Evolutionary conservation across 1,140 invertebrate species (phyloP).

Genomic region (Hycleus phaleratus): DNA sequence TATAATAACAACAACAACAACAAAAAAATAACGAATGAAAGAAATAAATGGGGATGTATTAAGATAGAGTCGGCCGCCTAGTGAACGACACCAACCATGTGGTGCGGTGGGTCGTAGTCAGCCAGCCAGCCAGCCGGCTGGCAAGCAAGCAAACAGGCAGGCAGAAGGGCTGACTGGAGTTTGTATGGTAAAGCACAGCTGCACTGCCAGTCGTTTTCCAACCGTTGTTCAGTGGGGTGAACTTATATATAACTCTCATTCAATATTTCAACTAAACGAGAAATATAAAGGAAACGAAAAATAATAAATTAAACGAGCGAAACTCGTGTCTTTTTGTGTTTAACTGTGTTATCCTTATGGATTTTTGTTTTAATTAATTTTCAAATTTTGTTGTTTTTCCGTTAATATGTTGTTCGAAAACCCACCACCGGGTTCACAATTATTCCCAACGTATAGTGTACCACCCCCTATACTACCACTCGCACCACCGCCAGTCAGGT

Average conservation of each 20-base stretch:
- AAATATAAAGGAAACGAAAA: too few relatives aligned
- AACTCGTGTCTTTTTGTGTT: neutral
- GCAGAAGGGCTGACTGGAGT: conserved; percentile 4
- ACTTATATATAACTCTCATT: neutral
- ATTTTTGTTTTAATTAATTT: neutral
- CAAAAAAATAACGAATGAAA: too few relatives aligned
- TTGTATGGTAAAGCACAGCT: conserved; percentile 3
- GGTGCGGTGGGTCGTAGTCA: conserved; percentile 24
- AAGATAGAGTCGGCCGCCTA: neutral
- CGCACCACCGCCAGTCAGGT: conserved; percentile 22
- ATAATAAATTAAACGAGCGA: too few relatives aligned
- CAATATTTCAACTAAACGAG: neutral
- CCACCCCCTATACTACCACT: conserved; percentile 28
- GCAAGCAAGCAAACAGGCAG: neutral
- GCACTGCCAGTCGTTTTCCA: conserved; percentile 6
- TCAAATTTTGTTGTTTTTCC: neutral
- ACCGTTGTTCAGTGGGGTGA: conserved; percentile 3
- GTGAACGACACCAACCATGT: conserved; percentile 17
- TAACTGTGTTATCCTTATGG: too few relatives aligned
- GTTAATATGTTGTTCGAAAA: conserved; percentile 30
- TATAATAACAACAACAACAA: neutral
- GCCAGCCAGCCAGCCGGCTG: conserved; percentile 2
- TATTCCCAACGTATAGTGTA: conserved; percentile 28
- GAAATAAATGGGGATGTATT: too few relatives aligned
- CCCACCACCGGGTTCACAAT: conserved; percentile 17